phyloP scores from a whole-genome alignment of 64 coral and sea anemone species.

The Actinia equina region DNA sequence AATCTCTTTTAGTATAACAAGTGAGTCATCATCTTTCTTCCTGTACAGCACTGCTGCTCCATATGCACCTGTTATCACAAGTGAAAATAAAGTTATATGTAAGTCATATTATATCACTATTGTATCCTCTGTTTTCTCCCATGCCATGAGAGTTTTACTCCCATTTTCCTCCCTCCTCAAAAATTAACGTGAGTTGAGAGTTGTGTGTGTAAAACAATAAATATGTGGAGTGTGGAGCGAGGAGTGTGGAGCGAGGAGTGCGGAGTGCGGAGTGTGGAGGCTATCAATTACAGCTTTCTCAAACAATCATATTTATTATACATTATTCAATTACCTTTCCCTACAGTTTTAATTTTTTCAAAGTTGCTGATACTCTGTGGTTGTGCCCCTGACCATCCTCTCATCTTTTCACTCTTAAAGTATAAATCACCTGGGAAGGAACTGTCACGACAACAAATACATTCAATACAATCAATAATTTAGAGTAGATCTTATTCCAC shows the following conservation, averaged over 20 bases:
- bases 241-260: too few species aligned
- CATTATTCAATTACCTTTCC: conserved; percentile 64
- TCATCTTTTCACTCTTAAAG: conserved; percentile 89
- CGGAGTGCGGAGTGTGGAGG: too few species aligned
- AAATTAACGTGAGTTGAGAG: too few species aligned
- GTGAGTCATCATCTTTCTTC: conserved; percentile 98
- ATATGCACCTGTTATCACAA: conserved; percentile 64
- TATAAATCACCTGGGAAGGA: conserved; percentile 86
- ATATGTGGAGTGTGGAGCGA: too few species aligned
- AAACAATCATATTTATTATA: too few species aligned
- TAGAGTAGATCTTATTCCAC: background rate
- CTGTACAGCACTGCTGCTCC: conserved; percentile 96
- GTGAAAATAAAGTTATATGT: background rate
- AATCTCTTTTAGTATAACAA: conserved; percentile 95
- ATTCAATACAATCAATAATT: background rate
- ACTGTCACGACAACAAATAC: conserved; percentile 11
- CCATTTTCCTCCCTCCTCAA: too few species aligned
- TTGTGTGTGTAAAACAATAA: too few species aligned
- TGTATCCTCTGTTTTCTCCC: too few species aligned
- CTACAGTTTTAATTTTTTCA: conserved; percentile 96
- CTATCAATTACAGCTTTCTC: too few species aligned
- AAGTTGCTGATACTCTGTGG: conserved; percentile 92
- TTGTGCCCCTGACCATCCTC: conserved; percentile 83
- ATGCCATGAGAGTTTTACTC: too few species aligned
- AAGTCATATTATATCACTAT: background rate